Evolutionary conservation across 2,888 invertebrate genomes (phyloP).

Genomic region (Phorcus lineatus): DNA sequence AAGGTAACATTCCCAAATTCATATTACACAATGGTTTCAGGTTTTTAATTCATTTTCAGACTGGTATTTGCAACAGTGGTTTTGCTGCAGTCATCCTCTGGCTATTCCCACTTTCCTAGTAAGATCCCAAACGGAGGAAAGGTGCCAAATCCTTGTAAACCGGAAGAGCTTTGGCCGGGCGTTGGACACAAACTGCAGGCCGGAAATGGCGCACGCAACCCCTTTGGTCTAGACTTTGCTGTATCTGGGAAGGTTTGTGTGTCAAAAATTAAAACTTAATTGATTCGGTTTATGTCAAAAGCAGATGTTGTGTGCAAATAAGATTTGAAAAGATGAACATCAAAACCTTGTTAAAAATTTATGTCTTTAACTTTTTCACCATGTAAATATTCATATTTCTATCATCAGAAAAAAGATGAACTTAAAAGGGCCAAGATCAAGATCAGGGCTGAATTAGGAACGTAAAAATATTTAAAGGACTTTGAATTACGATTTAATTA

Average conservation of each 20-base stretch:
- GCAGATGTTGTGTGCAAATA: not conserved
- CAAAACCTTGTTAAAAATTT: too few species aligned
- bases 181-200: slow-evolving; percentile 14
- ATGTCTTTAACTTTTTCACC: too few species aligned
- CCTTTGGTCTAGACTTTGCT: slow-evolving; percentile 19
- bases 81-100: not conserved
- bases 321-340: not conserved
- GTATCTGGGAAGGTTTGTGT: not conserved
- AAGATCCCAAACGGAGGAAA: slow-evolving; percentile 14
- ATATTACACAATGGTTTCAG: too few species aligned
- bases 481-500: too few species aligned
- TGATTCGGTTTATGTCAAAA: not conserved
- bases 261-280: not conserved
- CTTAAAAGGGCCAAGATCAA: too few species aligned
- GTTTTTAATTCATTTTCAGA: not conserved
- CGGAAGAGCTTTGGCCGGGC: not conserved
- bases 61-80: not conserved
- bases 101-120: not conserved
- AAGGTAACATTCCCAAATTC: too few species aligned
- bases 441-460: too few species aligned
- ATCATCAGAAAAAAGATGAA: too few species aligned
- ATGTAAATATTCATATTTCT: too few species aligned
- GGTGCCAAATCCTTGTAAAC: slow-evolving; percentile 12
- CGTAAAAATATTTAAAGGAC: too few species aligned
- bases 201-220: not conserved